These are phyloP conservation scores for Phoebastria nigripes DNA, from an alignment of 2,797 vertebrate species.

Conservation along the genomic window DNA sequence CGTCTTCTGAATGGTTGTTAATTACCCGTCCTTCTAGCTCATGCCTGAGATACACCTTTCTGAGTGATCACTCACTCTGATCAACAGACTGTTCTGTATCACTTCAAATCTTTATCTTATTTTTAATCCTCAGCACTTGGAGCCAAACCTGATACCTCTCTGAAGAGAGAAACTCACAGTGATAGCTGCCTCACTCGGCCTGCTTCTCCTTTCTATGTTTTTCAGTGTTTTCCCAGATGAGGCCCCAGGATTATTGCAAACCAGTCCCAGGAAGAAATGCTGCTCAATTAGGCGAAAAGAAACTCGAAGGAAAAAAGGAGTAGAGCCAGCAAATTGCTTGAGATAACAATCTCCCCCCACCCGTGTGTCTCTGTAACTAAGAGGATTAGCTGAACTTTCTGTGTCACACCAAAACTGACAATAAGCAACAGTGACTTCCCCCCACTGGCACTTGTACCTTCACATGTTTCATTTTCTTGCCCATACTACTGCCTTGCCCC, in stretches of 20 bases:
- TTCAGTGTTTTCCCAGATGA: constrained; percentile 61
- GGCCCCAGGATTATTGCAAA: constrained; percentile 72
- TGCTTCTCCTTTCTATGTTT: constrained; percentile 34
- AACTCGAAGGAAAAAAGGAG: constrained; percentile 67
- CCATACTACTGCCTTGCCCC: constrained; percentile 59
- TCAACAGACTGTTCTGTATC: not conserved
- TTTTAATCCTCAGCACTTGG: not conserved
- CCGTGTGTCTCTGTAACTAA: constrained; percentile 71
- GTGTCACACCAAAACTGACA: constrained; percentile 70
- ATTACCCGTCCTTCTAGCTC: not conserved
- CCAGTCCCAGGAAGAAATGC: constrained; percentile 63
- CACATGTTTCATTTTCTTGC: constrained; percentile 68
- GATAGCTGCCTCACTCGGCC: not conserved
- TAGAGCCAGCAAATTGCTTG: constrained; percentile 68
- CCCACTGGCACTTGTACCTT: constrained; percentile 66
- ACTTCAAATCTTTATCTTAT: not conserved
- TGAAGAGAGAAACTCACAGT: not conserved
- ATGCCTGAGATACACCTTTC: not conserved
- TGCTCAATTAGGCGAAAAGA: constrained; percentile 75
- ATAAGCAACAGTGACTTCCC: constrained; percentile 72
- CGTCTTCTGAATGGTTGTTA: not conserved
- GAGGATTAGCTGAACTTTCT: constrained; percentile 76
- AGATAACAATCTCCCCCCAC: constrained; percentile 72
- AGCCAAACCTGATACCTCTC: not conserved
- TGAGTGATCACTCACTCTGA: not conserved